Base-by-base conservation (phyloP, 2,797 vertebrate genomes). In the Sternarchorhynchus goeldii region DNA sequence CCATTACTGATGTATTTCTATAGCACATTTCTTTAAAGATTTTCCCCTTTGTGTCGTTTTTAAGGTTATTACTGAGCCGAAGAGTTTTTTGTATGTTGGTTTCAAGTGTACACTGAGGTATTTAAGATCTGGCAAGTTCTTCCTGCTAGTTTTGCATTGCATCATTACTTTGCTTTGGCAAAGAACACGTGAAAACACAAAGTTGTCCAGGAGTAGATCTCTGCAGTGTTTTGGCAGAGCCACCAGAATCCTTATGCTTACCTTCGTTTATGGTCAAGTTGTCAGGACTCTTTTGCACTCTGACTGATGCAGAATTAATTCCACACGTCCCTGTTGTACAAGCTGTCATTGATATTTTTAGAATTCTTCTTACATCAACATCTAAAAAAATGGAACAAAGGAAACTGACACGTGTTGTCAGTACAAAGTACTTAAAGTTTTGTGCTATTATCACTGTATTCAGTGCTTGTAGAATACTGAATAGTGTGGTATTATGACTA, bases 151-250 rank as follows among this genome's bases (percentile, higher is more conserved):
- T 75, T 65, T 67, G 66, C 50, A 79, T 72, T 72, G 18, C 66
- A 78, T 75, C 39, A 73, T 53, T 65, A 60, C 70, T 84, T 71
- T 62, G 55, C 70, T 82, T 81, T 78, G 83, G 81, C 78, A 55
- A 75, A 62, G 17, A 17, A n/a, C 25, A 50, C 31, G 72, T 55
- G 56, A 65, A 75, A 78, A 78, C 64, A 55, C 70, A 75, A 73
- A 29, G 36, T 4, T 25, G 39, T 74, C 55, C 36, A 55, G 25
- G 20, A 34, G 4, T 21, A 6, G 59, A 53, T 78, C 50, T 56
- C 62, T 63, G 29, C 53, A 63, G 75, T 70, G 77, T 39, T n/a
- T 41, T 82, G 60, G 41, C 73, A 77, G 18, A 55, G 78, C 39
- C 53, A 66, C 50, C 14, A 71, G 55, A 36, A 62, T 36, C 39